These are phyloP conservation scores for Macrocentrus cingulum DNA, from an alignment of 1,140 invertebrate genomes.

Conservation along the genomic window DNA sequence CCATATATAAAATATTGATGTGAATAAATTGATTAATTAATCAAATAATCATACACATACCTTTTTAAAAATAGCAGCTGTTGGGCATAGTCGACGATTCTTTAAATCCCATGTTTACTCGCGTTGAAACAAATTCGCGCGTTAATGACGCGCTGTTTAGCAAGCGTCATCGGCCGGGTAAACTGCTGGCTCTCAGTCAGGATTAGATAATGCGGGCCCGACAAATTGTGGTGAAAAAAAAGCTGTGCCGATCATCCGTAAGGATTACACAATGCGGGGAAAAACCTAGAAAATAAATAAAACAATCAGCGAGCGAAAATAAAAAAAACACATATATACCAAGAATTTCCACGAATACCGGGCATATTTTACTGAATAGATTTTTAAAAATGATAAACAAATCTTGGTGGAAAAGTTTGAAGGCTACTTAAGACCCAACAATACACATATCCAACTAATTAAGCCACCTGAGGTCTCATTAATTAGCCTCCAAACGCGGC, in stretches of 20 bases:
- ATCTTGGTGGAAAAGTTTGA: too few relatives aligned
- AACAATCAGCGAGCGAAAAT: not conserved
- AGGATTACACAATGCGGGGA: not conserved
- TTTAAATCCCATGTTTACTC: not conserved
- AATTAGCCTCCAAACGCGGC: not conserved
- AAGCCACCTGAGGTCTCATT: not conserved
- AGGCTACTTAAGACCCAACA: not conserved
- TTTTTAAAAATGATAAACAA: too few relatives aligned
- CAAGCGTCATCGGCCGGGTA: not conserved
- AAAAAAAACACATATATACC: not conserved
- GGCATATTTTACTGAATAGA: too few relatives aligned
- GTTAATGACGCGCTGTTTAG: conserved; percentile 13
- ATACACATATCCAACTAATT: not conserved
- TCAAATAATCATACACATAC: not conserved
- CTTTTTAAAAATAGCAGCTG: not conserved
- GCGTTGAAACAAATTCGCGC: conserved; percentile 10
- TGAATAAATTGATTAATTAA: not conserved
- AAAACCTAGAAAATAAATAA: not conserved
- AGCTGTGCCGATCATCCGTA: not conserved
- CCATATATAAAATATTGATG: too few relatives aligned
- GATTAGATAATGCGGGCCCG: conserved; percentile 14
- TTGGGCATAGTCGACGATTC: too few relatives aligned
- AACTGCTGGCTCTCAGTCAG: conserved; percentile 12
- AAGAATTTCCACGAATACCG: not conserved
- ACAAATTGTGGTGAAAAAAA: conserved; percentile 16